Conservation (phyloP, 1,140 invertebrate species). For the Drosophila kanapiae region DNA sequence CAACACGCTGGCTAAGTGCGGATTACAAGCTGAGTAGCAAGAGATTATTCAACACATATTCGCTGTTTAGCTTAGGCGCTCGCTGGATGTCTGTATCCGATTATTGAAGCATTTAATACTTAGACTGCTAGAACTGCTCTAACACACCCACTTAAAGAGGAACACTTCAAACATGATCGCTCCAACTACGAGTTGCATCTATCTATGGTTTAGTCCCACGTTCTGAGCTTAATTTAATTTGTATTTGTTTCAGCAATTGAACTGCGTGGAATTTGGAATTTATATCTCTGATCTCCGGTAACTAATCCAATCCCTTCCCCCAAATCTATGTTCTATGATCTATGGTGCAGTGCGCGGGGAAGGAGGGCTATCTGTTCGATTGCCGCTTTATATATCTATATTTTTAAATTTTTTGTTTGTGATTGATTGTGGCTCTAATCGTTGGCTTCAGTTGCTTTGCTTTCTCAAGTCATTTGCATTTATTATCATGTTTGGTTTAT, state of each 20-base stretch:
- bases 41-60: slow-evolving; percentile 31
- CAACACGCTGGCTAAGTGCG: slow-evolving; percentile 51
- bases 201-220: slow-evolving; percentile 29
- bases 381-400: slow-evolving; percentile 16
- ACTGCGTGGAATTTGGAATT: slow-evolving; percentile 49
- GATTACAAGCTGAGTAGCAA: slow-evolving; percentile 50
- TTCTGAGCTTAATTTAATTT: slow-evolving; percentile 21
- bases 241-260: slow-evolving; percentile 35
- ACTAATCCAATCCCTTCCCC: slow-evolving; percentile 19
- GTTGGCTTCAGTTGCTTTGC: slow-evolving; percentile 52
- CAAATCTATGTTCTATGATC: slow-evolving; percentile 12
- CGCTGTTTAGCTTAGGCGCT: slow-evolving; percentile 32
- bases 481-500: slow-evolving; percentile 52
- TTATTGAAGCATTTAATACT: slow-evolving; percentile 52
- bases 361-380: slow-evolving; percentile 23
- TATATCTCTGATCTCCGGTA: slow-evolving; percentile 9
- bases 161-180: slow-evolving; percentile 35
- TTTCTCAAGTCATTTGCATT: slow-evolving; percentile 53
- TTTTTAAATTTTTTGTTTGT: neutral
- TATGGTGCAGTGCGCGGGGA: slow-evolving; percentile 32
- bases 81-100: slow-evolving; percentile 41
- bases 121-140: slow-evolving; percentile 50
- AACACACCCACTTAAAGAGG: slow-evolving; percentile 49
- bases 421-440: slow-evolving; percentile 52
- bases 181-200: slow-evolving; percentile 50